phyloP scores from a whole-genome alignment of 2,797 vertebrate genomes.

The Columba guinea region DNA sequence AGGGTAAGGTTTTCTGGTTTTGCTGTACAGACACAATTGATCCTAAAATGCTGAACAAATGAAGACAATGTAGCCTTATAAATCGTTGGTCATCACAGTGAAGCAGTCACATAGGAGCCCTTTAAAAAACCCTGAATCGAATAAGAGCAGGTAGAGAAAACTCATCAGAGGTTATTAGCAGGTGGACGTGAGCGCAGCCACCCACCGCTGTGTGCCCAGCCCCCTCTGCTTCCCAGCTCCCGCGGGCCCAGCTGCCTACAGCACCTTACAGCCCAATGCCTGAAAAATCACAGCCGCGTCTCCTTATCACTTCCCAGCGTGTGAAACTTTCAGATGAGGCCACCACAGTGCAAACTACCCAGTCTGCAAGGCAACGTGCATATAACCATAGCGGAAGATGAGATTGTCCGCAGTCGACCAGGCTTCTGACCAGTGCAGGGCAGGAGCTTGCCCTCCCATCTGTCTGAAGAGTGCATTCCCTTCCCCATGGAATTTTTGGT shows the following conservation, averaged over 20 bases:
- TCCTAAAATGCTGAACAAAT: background rate
- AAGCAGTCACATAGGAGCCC: background rate
- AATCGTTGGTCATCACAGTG: background rate
- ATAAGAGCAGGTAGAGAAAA: background rate
- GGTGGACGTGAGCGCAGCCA: background rate
- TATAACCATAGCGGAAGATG: background rate
- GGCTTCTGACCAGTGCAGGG: background rate
- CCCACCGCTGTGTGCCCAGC: background rate
- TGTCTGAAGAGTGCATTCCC: background rate
- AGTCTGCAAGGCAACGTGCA: background rate
- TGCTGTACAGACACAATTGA: background rate
- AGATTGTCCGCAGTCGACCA: background rate
- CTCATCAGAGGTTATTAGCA: background rate
- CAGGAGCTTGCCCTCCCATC: rapidly evolving
- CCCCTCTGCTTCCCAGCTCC: background rate
- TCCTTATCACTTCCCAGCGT: background rate
- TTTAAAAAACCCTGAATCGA: background rate
- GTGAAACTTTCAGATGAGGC: background rate
- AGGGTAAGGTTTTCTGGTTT: background rate
- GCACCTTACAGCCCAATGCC: background rate
- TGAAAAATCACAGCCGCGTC: background rate
- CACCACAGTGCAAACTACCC: background rate
- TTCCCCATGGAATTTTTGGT: background rate
- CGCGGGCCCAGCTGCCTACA: background rate
- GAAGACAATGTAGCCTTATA: background rate